phyloP scores from a whole-genome alignment of 2,113 vertebrate species.

The Spilogale gracilis region DNA sequence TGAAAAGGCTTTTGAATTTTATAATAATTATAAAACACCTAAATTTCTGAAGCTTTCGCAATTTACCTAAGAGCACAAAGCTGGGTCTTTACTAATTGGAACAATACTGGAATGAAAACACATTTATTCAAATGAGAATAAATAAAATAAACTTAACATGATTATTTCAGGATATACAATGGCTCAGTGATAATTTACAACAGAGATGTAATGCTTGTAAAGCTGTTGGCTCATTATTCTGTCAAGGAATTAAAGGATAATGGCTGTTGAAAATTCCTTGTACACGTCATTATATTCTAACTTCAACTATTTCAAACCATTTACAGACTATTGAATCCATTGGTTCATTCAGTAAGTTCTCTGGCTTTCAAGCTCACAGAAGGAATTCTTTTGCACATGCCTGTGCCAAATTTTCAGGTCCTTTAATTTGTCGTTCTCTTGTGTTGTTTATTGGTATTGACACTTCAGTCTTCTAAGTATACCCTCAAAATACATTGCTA shows the following conservation, averaged over 20 bases:
- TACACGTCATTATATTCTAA: conserved; percentile 13
- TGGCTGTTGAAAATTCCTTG: background rate
- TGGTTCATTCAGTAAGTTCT: background rate
- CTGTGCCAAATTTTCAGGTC: background rate
- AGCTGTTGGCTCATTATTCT: conserved; percentile 41
- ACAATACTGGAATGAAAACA: conserved; percentile 33
- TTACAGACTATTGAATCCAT: background rate
- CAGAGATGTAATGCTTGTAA: conserved; percentile 12
- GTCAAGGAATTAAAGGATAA: conserved; percentile 39
- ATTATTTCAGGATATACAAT: conserved; percentile 32
- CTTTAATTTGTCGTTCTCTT: background rate
- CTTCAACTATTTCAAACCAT: conserved; percentile 22
- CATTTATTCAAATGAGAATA: conserved; percentile 62
- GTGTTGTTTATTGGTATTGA: background rate
- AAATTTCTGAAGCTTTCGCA: background rate
- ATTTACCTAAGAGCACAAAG: background rate
- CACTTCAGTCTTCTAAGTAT: background rate
- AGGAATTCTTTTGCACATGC: background rate
- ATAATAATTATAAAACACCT: conserved; percentile 16
- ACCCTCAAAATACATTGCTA: background rate
- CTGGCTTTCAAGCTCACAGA: background rate
- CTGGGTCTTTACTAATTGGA: background rate
- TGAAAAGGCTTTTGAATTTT: background rate
- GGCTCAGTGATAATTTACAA: conserved; percentile 47
- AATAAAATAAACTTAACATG: conserved; percentile 36